Evolutionary conservation across 1,140 invertebrate genomes (phyloP), one percentile per base, ranked within the genome.

Genomic region (Drosophila repletoides): DNA sequence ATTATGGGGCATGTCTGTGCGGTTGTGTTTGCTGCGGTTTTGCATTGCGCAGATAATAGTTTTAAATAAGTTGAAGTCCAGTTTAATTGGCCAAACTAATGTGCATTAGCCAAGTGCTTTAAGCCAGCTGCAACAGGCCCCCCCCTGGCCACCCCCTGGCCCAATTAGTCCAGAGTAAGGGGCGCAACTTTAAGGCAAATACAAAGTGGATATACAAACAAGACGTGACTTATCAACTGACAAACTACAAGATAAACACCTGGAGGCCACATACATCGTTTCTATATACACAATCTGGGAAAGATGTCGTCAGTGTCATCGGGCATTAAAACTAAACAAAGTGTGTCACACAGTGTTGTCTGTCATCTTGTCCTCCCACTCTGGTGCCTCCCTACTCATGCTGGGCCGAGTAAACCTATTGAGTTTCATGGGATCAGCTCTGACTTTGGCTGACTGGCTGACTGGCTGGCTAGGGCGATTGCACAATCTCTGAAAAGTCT

Each of bases 21-120:
- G 41, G 46, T 66, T 67, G 43, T 67, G 75, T 80, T 74, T 80
- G 76, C 71, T 80, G 77, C 46, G 75, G 72, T 55, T 49, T 33
- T 3, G 10, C 9, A 26, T 17, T 17, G 26, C 51, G 15, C 68
- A 51, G 74, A 79, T 73, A 79, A 77, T 79, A 79, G 76, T 80
- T 79, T 79, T 56, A 74, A 74, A 79, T 74, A 79, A 79, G 70
- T 70, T 55, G 3, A 34, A 74, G 64, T 74, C 43, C 59, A 24
- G 29, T 74, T 81, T 75, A 79, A 81, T 79, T 79, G 75, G 43
- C 64, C 51, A 56, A 73, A 70, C 65, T 75, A 75, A 68, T 76
- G 61, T 55, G 51, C 55, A 58, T 59, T 40, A 55, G 26, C 29
- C n/a, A 1, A 0, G 24, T 19, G 15, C 34, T 38, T 38, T 21